Evolutionary conservation across 1,140 invertebrate species (phyloP).

Genomic region (Drosophila novamexicana): DNA sequence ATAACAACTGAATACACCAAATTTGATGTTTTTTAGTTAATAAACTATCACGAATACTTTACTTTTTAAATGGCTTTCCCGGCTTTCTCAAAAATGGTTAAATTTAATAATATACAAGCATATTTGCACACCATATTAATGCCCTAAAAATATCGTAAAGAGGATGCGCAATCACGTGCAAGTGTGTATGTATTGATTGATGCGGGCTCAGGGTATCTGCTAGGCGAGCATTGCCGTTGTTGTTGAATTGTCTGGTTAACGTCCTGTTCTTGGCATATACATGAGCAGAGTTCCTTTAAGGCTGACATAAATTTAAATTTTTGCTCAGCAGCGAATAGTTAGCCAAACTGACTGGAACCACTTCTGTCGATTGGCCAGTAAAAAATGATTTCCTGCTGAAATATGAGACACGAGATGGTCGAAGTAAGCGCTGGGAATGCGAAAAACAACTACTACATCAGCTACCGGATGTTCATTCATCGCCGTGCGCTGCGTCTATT

Average conservation of each 20-base stretch:
- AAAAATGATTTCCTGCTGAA: constrained; percentile 79
- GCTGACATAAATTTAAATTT: constrained; percentile 35
- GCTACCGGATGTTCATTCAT: constrained; percentile 74
- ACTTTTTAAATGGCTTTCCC: too few relatives aligned
- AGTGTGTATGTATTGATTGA: too few relatives aligned
- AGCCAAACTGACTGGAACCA: constrained; percentile 23
- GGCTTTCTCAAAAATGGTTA: too few relatives aligned
- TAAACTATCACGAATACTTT: too few relatives aligned
- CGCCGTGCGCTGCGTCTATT: constrained; percentile 71
- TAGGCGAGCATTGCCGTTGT: background rate
- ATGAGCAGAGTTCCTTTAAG: constrained; percentile 17
- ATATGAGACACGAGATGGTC: constrained; percentile 17
- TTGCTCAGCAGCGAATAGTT: constrained; percentile 10
- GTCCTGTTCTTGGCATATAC: constrained; percentile 27
- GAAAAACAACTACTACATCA: constrained; percentile 33
- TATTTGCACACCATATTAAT: too few relatives aligned
- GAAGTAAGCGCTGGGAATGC: constrained; percentile 2
- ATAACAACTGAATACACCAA: too few relatives aligned
- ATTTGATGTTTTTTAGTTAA: too few relatives aligned
- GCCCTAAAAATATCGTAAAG: too few relatives aligned
- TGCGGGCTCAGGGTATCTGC: too few relatives aligned
- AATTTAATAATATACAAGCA: too few relatives aligned
- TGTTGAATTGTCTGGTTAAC: constrained; percentile 14
- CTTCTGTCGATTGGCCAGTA: constrained; percentile 25
- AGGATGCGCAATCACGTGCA: too few relatives aligned